These are phyloP conservation scores for Catharus ustulatus DNA, from an alignment of 2,797 vertebrate species.

Conservation along the genomic window DNA sequence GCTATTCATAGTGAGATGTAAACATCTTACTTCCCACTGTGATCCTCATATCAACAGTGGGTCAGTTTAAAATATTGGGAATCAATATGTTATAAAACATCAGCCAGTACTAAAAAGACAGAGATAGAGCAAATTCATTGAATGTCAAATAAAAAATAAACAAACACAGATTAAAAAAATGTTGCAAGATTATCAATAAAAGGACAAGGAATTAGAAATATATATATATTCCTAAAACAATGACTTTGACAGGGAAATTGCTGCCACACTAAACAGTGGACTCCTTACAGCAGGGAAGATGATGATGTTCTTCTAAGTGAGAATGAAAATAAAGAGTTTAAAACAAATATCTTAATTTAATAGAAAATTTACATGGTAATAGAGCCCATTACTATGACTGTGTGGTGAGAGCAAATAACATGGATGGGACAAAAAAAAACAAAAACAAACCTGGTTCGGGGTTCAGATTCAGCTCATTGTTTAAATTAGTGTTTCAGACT, in stretches of 20 bases:
- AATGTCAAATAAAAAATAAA: conserved; percentile 77
- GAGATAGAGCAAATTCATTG: conserved; percentile 71
- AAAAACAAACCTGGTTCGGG: neutral
- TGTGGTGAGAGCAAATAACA: neutral
- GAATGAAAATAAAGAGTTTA: conserved; percentile 27
- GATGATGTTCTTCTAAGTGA: conserved; percentile 37
- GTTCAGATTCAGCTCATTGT: neutral
- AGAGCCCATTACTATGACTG: neutral
- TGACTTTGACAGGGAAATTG: conserved; percentile 46
- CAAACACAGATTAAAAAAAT: conserved; percentile 66
- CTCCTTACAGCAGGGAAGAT: conserved; percentile 4
- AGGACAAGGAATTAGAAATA: conserved; percentile 39
- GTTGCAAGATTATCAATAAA: conserved; percentile 74
- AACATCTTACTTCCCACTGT: conserved; percentile 78
- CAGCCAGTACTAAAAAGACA: conserved; percentile 65
- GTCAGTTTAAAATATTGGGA: conserved; percentile 80
- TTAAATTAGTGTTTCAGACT: conserved; percentile 31
- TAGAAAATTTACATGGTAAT: conserved; percentile 16
- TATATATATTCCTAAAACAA: conserved; percentile 42
- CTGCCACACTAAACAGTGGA: conserved; percentile 38
- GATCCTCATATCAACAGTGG: conserved; percentile 77
- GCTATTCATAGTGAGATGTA: conserved; percentile 78
- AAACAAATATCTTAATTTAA: conserved; percentile 30
- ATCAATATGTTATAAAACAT: conserved; percentile 82
- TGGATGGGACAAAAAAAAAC: neutral